phyloP scores from a whole-genome alignment of 2,797 vertebrate genomes.

The Halcyon leucocephala region DNA sequence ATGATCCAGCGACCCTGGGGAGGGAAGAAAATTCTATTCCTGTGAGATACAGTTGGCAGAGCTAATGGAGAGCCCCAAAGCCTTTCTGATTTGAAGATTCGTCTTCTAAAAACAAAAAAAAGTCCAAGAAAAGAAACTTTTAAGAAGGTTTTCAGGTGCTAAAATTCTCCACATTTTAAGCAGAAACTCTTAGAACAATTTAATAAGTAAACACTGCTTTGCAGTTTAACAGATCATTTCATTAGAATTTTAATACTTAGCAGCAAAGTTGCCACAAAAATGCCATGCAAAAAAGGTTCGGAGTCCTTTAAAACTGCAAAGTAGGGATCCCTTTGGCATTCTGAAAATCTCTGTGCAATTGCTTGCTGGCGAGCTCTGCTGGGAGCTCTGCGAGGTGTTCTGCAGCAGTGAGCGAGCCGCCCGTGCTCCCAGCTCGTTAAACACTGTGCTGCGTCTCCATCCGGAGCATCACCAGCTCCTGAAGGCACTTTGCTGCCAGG shows the following conservation, averaged over 20 bases:
- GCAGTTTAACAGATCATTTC: neutral
- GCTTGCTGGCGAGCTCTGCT: neutral
- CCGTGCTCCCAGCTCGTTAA: neutral
- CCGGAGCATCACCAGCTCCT: accelerated
- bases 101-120: neutral
- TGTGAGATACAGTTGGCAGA: neutral
- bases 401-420: neutral
- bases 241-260: neutral
- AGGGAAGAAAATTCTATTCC: neutral
- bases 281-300: accelerated
- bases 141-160: neutral
- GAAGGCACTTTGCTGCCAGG: neutral
- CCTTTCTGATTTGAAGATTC: neutral
- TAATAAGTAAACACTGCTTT: neutral
- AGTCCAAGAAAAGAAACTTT: neutral
- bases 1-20: neutral
- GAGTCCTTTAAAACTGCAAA: neutral
- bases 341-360: neutral
- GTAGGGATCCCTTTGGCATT: neutral
- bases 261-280: neutral
- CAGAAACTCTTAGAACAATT: neutral
- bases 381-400: neutral
- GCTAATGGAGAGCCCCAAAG: neutral
- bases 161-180: neutral
- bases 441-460: accelerated